These are phyloP conservation scores for Eremophila alpestris DNA, from an alignment of 2,797 vertebrate species.

Conservation along the genomic window DNA sequence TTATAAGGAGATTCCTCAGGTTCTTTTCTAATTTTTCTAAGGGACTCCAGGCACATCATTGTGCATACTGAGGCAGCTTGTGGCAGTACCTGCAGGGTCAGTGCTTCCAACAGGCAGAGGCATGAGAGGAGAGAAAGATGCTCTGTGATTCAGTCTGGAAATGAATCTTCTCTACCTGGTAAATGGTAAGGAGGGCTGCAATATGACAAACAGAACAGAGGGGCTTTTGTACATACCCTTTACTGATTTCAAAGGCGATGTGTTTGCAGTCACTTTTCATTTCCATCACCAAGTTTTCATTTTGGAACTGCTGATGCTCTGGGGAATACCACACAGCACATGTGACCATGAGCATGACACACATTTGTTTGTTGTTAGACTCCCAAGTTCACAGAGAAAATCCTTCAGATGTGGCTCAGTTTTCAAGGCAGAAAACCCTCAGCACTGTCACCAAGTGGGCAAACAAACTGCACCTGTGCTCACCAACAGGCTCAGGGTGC, in stretches of 20 bases:
- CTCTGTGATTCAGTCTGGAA: neutral
- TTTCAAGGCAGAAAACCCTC: neutral
- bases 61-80: neutral
- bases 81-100: neutral
- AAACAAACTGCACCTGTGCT: neutral
- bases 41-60: neutral
- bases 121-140: neutral
- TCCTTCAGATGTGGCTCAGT: accelerated
- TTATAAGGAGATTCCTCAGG: neutral
- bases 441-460: neutral
- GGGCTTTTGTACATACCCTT: neutral
- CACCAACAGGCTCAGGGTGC: neutral
- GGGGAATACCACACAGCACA: neutral
- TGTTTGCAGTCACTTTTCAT: neutral
- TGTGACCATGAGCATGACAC: neutral
- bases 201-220: accelerated
- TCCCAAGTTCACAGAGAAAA: neutral
- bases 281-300: neutral
- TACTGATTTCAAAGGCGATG: neutral
- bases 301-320: neutral
- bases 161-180: neutral
- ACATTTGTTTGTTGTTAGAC: neutral
- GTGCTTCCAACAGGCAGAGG: neutral
- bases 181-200: neutral
- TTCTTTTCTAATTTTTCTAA: neutral